Evolutionary conservation across 2,888 invertebrate genomes (phyloP), one percentile per base, ranked within the genome.

Genomic region (Cactoblastis cactorum): DNA sequence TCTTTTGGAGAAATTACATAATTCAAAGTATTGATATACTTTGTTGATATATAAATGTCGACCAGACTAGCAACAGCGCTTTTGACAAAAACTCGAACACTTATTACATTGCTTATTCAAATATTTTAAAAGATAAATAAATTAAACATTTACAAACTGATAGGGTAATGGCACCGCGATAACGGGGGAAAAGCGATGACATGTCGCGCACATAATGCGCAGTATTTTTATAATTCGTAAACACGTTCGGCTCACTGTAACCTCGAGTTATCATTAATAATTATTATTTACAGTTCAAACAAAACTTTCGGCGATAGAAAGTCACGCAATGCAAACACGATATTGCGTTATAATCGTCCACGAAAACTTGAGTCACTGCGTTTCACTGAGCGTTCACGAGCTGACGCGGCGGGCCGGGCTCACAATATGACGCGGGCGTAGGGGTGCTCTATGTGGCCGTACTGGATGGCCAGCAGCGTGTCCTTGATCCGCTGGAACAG

Each of bases 391-490:
- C 50, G 54, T 59, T 55, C 37, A 45, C 45, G 32, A 35, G 35
- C 39, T 22, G 34, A 39, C 22, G 54, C 55, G 43, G 46, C 43
- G 54, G 12, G 49, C 51, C 57, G 46, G 47, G 34, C 50, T 48
- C 63, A 79, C 59, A 83, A 74, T 51, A 88, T 77, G 56, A 85
- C 62, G 56, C 93, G 87, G 39, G 94, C 93, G 95, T 95, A 97
- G 0, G 95, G 95, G 74, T 97, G 97, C 14, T 93, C 90, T 64
- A 95, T 90, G 70, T 94, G 92, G 3, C 97, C 97, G 74, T 97
- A 97, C 74, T 98, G 98, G 62, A 99, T 99, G 65, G 96, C 96
- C 6, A 92, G 91, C 28, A 99, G 91, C 39, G 93, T 92, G 65
- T 95, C 93, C 62, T 93, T 92, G 61, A 98, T 90, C 59, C 93